Percentiles rank a stretch among this genome's conserved stretches.
Evolutionary conservation across 2,888 invertebrate genomes (phyloP).

Genomic region (Sclerodermus sp.): DNA sequence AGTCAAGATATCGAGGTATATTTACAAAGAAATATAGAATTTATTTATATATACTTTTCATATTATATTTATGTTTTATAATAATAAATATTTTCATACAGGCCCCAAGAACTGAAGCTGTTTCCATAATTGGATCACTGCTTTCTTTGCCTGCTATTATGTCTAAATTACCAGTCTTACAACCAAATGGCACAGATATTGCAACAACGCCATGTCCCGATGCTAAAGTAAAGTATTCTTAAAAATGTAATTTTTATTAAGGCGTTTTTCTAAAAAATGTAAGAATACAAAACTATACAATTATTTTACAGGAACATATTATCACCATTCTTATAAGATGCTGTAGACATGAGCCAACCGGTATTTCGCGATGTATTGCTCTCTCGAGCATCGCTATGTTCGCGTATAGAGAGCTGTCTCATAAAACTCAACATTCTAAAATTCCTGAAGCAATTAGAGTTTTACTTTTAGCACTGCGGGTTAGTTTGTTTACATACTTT

Average conservation of each 20-base stretch:
- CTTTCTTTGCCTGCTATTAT: slow-evolving; percentile 77
- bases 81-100: slow-evolving; percentile 36
- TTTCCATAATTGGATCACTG: slow-evolving; percentile 84
- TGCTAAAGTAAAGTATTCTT: slow-evolving; percentile 65
- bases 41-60: neutral
- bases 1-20: slow-evolving; percentile 70
- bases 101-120: slow-evolving; percentile 88
- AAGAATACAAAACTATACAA: neutral
- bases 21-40: too few relatives aligned
- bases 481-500: slow-evolving; percentile 48
- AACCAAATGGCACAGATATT: slow-evolving; percentile 66
- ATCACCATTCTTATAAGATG: slow-evolving; percentile 84
- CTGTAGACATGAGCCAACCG: slow-evolving; percentile 86
- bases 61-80: neutral
- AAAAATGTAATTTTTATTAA: neutral
- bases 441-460: slow-evolving; percentile 71
- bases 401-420: slow-evolving; percentile 68
- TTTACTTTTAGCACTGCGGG: slow-evolving; percentile 70
- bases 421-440: slow-evolving; percentile 66
- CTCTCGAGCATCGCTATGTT: slow-evolving; percentile 82
- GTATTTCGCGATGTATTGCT: slow-evolving; percentile 85
- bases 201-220: slow-evolving; percentile 68
- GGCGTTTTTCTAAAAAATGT: neutral
- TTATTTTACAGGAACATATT: slow-evolving; percentile 73
- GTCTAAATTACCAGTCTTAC: slow-evolving; percentile 69